A percentile compares a stretch with the other conserved stretches of the same genome.
These are phyloP conservation scores for Sycobia sp. DNA, from an alignment of 1,140 invertebrate species.

Conservation along the genomic window DNA sequence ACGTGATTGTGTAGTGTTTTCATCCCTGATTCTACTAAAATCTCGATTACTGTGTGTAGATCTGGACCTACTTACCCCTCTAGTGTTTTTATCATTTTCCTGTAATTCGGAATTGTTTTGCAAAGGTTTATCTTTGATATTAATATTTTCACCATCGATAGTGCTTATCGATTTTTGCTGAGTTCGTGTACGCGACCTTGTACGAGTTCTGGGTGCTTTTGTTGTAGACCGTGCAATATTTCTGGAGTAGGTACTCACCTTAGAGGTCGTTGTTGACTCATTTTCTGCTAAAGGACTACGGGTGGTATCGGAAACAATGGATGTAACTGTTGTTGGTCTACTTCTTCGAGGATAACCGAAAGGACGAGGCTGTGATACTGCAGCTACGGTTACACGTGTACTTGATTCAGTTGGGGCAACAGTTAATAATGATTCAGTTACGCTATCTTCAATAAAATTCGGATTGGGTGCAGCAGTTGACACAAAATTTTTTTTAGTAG, in stretches of 20 bases:
- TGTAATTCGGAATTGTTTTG: conserved; percentile 28
- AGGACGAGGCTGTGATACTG: conserved; percentile 64
- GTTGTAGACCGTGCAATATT: conserved; percentile 57
- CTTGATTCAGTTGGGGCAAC: conserved; percentile 41
- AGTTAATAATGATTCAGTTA: conserved; percentile 20
- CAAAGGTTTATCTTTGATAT: conserved; percentile 25
- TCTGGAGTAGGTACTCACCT: conserved; percentile 59
- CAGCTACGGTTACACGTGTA: conserved; percentile 48
- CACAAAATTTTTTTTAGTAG: conserved; percentile 3
- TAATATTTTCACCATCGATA: conserved; percentile 29
- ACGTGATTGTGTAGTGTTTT: conserved; percentile 18
- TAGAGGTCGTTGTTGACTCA: conserved; percentile 48
- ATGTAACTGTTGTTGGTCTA: conserved; percentile 44
- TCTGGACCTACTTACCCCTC: conserved; percentile 40
- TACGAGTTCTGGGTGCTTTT: conserved; percentile 41
- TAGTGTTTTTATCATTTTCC: conserved; percentile 28
- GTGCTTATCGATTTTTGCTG: conserved; percentile 46
- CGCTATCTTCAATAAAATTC: conserved; percentile 24
- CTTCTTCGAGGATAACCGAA: conserved; percentile 61
- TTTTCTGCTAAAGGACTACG: conserved; percentile 44
- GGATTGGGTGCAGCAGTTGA: conserved; percentile 8
- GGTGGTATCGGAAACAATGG: conserved; percentile 54
- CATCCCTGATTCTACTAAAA: conserved; percentile 47
- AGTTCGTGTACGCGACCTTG: conserved; percentile 38
- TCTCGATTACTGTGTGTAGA: conserved; percentile 43